Evolutionary conservation across 2,888 invertebrate genomes (phyloP), one percentile per base, ranked within the genome.

Genomic region (Gonocerus acuteangulatus): DNA sequence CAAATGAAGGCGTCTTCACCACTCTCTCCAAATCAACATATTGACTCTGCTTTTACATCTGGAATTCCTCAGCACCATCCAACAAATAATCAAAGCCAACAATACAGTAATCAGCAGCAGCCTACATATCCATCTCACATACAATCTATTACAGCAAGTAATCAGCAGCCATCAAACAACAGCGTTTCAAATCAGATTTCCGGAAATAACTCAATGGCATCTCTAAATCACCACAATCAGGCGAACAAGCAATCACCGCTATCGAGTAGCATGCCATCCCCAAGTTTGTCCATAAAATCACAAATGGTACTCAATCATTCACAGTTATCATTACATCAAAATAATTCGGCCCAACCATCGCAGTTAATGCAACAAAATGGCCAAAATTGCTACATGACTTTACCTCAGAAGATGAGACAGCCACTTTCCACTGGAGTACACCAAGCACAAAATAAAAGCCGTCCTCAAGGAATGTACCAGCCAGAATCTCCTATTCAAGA

Each of bases 381-480:
- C 39, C 65, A 60, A 32, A 54, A 61, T 6, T 66, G 66, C 47
- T 66, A 64, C 21, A 49, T 64, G 59, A 49, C 64, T 11, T 49
- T 66, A 13, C 66, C 66, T 22, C 66, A 66, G 36, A 66, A 66
- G 13, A 64, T 62, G 62, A 32, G 62, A 22, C 49, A 60, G 6
- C 48, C 56, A 2, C 19, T 57, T 18, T 60, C 27, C 22, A 45
- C 4, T 15, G 45, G 36, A 13, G 19, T 22, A 9, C 15, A 32
- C 2, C 52, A 45, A 45, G 61, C 19, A 15, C 51, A 36, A 21
- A 61, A 61, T 42, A 64, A 59, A 23, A 64, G 56, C 44, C 44
- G 65, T 16, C 67, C 67, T 9, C 68, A 68, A 57, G 67, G 65
- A 11, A 63, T 69, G 56, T 69, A 69, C 48, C 69, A 69, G 54